A percentile compares a stretch with the other conserved stretches of the same genome.
Evolutionary conservation across 2,797 vertebrate species (phyloP).

Genomic region (Notamacropus eugenii): DNA sequence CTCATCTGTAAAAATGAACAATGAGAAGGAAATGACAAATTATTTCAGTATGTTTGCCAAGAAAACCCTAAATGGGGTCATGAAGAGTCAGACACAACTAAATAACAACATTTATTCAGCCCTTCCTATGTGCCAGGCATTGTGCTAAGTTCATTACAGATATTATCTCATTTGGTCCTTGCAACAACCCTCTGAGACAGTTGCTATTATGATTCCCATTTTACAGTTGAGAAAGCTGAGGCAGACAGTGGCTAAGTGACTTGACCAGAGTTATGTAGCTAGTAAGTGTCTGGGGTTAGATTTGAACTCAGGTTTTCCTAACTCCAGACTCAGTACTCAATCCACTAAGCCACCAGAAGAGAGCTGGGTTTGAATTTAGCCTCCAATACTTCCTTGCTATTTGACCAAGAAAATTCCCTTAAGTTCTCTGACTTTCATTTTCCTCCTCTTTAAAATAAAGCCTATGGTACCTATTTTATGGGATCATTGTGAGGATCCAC

Average conservation of each 20-base stretch:
- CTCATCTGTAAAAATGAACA: neutral
- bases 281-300: neutral
- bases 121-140: neutral
- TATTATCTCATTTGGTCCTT: neutral
- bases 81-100: neutral
- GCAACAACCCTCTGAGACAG: neutral
- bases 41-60: neutral
- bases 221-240: neutral
- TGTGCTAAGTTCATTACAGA: neutral
- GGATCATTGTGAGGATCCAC: neutral
- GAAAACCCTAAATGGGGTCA: neutral
- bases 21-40: neutral
- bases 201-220: neutral
- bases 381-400: neutral
- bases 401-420: neutral
- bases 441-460: neutral
- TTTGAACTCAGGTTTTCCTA: neutral
- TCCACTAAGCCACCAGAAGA: neutral
- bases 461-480: neutral
- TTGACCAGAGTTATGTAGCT: neutral
- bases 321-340: neutral
- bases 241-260: neutral
- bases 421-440: neutral
- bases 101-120: neutral
- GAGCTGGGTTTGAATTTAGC: neutral